A percentile compares a stretch with the other conserved stretches of the same genome.
Evolutionary conservation across 1,140 invertebrate genomes (phyloP).

Genomic region (Parapsyche elsis): DNA sequence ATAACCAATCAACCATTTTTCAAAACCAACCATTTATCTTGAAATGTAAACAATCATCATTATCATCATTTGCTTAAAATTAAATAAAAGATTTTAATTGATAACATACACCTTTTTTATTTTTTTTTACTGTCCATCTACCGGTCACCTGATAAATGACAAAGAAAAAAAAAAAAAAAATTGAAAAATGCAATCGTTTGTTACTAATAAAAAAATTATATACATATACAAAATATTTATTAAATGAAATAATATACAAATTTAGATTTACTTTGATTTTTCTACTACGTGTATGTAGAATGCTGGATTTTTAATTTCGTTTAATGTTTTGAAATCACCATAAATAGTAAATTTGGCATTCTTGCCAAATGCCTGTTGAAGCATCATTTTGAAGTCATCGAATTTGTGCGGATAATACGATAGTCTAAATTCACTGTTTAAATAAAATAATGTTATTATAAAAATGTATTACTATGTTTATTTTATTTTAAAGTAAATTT

Average conservation of each 20-base stretch:
- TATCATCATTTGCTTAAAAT: too few species aligned
- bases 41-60: too few species aligned
- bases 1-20: too few species aligned
- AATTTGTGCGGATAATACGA: slow-evolving; percentile 88
- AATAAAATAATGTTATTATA: slow-evolving; percentile 58
- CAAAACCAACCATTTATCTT: too few species aligned
- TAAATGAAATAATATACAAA: neutral
- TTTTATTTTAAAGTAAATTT: neutral
- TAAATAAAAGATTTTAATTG: too few species aligned
- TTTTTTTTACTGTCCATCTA: too few species aligned
- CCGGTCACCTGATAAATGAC: too few species aligned
- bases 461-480: too few species aligned
- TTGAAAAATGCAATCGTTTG: too few species aligned
- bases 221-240: neutral
- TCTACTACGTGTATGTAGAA: slow-evolving; percentile 88
- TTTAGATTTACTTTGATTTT: slow-evolving; percentile 67
- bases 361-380: slow-evolving; percentile 77
- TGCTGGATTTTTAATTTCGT: slow-evolving; percentile 73
- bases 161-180: too few species aligned
- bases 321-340: slow-evolving; percentile 82
- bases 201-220: neutral
- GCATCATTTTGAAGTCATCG: slow-evolving; percentile 75
- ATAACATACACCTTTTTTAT: too few species aligned
- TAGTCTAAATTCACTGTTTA: slow-evolving; percentile 84
- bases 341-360: slow-evolving; percentile 76